Evolutionary conservation across 2,888 invertebrate species (phyloP), one percentile per base, ranked within the genome.

Genomic region (Carabus problematicus): DNA sequence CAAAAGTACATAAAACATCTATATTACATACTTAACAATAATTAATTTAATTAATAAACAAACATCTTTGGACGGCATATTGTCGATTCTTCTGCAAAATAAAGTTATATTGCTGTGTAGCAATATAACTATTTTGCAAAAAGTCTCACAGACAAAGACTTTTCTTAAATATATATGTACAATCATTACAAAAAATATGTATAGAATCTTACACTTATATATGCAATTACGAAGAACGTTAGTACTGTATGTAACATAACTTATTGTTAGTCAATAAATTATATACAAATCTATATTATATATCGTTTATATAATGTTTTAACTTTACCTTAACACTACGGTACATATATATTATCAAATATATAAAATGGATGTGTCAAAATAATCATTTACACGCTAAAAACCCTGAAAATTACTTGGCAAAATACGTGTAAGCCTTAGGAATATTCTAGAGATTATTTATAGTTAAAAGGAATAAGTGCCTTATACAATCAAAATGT

Each of bases 181-280:
- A 66, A 29, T 39, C 29, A 19, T 56, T 39, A 39, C 9, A 39
- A 66, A 56, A 64, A 58, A 66, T 66, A 59, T 66, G 29, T 56
- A 56, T 40, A 56, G 29, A 59, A 66, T 52, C 16, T 19, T 52
- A 52, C 19, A 52, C 52, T 52, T 52, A 52, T 18, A 18, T 52
- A 18, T 52, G 19, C 14, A 52, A 14, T 52, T 52, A 29, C 29
- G 29, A 19, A 55, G 43, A 55, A 56, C 29, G 11, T 45, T 12
- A 45, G 45, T 45, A 45, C 11, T 12, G 43, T 14, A 60, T 67
- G 67, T 67, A 67, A 67, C 59, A 67, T 67, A 67, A 67, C 67
- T 67, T 67, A 67, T 67, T 67, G 67, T 42, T 67, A 60, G 9
- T 67, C 67, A 67, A 67, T 67, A 67, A 67, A 67, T 67, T 67